Evolutionary conservation across 2,113 vertebrate species (phyloP).

Genomic region (Aptenodytes patagonicus): DNA sequence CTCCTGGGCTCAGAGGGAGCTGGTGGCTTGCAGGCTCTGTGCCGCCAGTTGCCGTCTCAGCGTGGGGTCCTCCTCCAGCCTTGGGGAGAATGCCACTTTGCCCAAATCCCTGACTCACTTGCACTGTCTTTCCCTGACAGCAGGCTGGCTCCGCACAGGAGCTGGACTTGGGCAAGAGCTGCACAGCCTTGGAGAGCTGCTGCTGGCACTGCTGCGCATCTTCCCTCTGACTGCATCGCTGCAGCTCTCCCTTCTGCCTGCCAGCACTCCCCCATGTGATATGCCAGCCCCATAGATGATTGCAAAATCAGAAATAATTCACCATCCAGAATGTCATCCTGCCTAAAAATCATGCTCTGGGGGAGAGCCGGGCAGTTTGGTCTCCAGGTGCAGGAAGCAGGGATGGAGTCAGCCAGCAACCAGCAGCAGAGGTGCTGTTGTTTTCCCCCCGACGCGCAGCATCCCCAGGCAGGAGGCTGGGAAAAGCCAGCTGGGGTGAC

Average conservation of each 20-base stretch:
- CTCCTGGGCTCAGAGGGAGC: background rate
- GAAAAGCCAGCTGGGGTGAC: background rate
- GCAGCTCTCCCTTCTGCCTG: background rate
- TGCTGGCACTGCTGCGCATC: accelerated
- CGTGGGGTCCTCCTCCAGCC: background rate
- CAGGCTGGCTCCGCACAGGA: background rate
- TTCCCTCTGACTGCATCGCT: background rate
- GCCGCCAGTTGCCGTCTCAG: accelerated
- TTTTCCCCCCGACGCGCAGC: background rate
- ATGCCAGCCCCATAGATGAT: background rate
- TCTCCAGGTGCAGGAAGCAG: background rate
- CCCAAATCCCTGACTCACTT: background rate
- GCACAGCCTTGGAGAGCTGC: background rate
- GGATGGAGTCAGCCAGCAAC: background rate
- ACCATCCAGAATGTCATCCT: background rate
- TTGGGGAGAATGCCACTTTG: accelerated
- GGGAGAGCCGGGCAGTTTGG: accelerated
- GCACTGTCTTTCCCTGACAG: background rate
- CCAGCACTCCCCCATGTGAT: background rate
- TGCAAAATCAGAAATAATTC: background rate
- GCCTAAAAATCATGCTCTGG: background rate
- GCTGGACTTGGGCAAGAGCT: background rate
- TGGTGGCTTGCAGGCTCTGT: accelerated
- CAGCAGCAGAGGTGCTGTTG: background rate
- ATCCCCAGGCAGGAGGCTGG: background rate